These are phyloP conservation scores for Drosophila ezoana DNA, from an alignment of 2,888 invertebrate genomes.

Conservation along the genomic window DNA sequence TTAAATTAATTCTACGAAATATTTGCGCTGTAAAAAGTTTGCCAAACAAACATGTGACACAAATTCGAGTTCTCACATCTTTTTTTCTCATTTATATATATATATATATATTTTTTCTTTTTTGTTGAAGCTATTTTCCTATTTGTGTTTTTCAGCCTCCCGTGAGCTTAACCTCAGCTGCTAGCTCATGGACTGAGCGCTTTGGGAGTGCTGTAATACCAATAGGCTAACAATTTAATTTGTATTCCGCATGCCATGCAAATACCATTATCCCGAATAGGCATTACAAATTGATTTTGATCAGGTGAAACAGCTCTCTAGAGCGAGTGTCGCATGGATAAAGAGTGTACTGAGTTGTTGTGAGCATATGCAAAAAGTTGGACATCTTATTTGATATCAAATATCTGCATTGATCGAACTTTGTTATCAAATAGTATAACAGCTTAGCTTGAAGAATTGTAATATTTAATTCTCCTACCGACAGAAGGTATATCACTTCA, in stretches of 20 bases:
- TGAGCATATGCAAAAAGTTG: neutral
- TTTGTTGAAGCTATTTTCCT: neutral
- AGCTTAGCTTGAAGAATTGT: too few species aligned
- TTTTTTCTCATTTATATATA: neutral
- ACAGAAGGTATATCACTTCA: too few species aligned
- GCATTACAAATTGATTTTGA: conserved; percentile 27
- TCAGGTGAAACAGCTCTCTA: conserved; percentile 13
- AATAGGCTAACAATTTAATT: conserved; percentile 73
- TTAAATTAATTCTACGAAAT: conserved; percentile 71
- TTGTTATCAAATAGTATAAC: too few species aligned
- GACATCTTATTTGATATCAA: too few species aligned
- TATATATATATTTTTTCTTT: neutral
- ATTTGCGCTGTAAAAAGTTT: conserved; percentile 46
- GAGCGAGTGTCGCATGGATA: conserved; percentile 9
- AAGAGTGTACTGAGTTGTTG: conserved; percentile 15
- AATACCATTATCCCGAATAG: conserved; percentile 8
- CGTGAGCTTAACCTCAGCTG: conserved; percentile 54
- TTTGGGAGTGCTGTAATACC: conserved; percentile 57
- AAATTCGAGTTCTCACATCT: conserved; percentile 19
- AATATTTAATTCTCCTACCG: too few species aligned
- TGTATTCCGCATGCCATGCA: conserved; percentile 53
- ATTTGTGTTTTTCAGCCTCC: conserved; percentile 9
- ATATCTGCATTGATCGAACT: too few species aligned
- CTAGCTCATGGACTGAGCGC: conserved; percentile 62
- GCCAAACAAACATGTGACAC: conserved; percentile 41